A percentile compares a stretch with the other conserved stretches of the same genome.
Evolutionary conservation across 2,888 invertebrate genomes (phyloP).

Genomic region (Drosophila putrida): DNA sequence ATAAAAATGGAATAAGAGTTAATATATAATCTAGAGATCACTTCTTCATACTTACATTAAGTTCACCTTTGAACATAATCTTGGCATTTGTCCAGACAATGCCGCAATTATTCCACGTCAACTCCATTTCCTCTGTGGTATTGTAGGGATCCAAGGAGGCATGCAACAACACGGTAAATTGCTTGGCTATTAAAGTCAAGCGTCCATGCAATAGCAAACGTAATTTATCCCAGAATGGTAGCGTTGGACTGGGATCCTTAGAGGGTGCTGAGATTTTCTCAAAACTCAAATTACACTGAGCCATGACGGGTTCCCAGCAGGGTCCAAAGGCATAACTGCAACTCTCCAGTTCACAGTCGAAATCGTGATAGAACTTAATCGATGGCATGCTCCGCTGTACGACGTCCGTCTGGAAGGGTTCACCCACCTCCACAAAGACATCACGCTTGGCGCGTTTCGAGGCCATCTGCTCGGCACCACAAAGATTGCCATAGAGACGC

Average conservation of each 20-base stretch:
- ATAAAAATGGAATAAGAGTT: background rate
- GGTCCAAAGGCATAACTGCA: slow-evolving; percentile 98
- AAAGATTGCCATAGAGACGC: slow-evolving; percentile 94
- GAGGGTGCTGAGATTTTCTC: slow-evolving; percentile 95
- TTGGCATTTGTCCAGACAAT: slow-evolving; percentile 98
- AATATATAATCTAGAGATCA: background rate
- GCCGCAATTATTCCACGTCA: slow-evolving; percentile 96
- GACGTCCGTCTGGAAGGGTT: slow-evolving; percentile 93
- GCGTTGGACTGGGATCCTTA: slow-evolving; percentile 95
- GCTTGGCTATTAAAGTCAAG: slow-evolving; percentile 94
- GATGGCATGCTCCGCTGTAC: slow-evolving; percentile 97
- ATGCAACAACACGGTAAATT: slow-evolving; percentile 95
- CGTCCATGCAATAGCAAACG: slow-evolving; percentile 96
- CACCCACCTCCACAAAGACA: slow-evolving; percentile 89
- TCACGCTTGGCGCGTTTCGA: slow-evolving; percentile 87
- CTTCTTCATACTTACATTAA: slow-evolving; percentile 89
- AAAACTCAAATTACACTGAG: slow-evolving; percentile 88
- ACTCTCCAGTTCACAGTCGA: slow-evolving; percentile 96
- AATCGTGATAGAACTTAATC: slow-evolving; percentile 98
- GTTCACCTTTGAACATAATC: slow-evolving; percentile 95
- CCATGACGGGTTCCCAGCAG: slow-evolving; percentile 97
- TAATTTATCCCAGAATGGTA: slow-evolving; percentile 99
- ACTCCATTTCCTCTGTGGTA: slow-evolving; percentile 99
- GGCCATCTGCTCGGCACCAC: slow-evolving; percentile 95
- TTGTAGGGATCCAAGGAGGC: slow-evolving; percentile 99